Evolutionary conservation across 37 sponge, comb jelly and placozoan species (phyloP).

Genomic region (Theonella swinhoei): DNA sequence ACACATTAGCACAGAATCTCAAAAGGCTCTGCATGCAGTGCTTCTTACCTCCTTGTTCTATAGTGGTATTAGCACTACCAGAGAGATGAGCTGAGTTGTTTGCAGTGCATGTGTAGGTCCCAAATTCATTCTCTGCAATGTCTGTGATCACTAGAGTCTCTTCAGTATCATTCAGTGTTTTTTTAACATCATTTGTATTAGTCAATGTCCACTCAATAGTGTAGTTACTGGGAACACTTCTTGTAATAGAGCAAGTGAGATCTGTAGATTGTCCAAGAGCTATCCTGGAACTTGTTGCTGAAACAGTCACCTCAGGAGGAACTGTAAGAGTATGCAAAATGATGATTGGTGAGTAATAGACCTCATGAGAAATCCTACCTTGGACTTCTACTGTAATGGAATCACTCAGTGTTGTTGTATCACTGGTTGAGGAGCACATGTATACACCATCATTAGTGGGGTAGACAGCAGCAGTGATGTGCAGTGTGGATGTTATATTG

Average conservation of each 20-base stretch:
- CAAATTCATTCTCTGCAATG: conserved; percentile 11
- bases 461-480: conserved; percentile 13
- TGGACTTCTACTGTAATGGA: neutral
- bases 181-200: neutral
- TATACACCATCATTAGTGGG: conserved; percentile 37
- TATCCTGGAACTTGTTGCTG: neutral
- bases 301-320: conserved; percentile 1
- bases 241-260: neutral
- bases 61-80: too few relatives aligned
- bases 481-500: conserved; percentile 15
- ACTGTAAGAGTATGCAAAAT: too few relatives aligned
- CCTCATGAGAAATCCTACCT: too few relatives aligned
- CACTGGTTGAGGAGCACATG: conserved; percentile 13
- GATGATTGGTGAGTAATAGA: too few relatives aligned
- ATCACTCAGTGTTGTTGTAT: neutral
- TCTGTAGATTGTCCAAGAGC: neutral
- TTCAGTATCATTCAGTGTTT: neutral
- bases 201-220: neutral
- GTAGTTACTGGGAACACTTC: neutral
- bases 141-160: neutral
- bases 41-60: too few relatives aligned
- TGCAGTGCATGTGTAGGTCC: conserved; percentile 11
- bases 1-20: too few relatives aligned
- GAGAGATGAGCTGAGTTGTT: too few relatives aligned
- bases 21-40: too few relatives aligned